Conservation (phyloP, 2,113 vertebrate species). For the Todiramphus chloris region DNA sequence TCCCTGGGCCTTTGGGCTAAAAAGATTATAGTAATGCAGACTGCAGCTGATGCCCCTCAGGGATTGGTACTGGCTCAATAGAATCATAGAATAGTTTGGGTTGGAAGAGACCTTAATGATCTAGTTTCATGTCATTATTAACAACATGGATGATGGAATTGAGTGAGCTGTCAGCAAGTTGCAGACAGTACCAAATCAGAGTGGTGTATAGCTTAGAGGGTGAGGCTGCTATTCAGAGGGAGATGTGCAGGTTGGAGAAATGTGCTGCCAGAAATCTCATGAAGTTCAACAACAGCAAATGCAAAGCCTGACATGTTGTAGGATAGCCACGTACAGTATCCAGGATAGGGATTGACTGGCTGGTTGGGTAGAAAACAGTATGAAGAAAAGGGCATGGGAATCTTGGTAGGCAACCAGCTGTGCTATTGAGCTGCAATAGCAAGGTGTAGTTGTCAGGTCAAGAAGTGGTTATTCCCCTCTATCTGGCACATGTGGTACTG, state of each 20-base stretch:
- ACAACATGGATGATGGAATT: neutral
- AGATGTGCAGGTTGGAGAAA: neutral
- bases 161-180: neutral
- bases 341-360: neutral
- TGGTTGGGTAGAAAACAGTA: neutral
- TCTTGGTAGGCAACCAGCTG: rapidly evolving
- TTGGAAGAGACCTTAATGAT: neutral
- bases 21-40: neutral
- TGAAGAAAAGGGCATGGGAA: neutral
- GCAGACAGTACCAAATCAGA: neutral
- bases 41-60: neutral
- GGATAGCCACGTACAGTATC: neutral
- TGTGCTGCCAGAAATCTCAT: neutral
- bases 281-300: neutral
- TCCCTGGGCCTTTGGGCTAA: neutral
- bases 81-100: neutral
- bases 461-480: neutral
- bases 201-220: neutral
- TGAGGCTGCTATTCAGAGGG: neutral
- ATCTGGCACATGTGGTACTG: neutral
- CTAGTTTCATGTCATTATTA: neutral
- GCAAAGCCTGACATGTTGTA: neutral
- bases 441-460: neutral
- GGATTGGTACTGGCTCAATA: rapidly evolving
- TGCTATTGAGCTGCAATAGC: neutral